Evolutionary conservation across 2,888 invertebrate genomes (phyloP).

Genomic region (Platycheirus albimanus): DNA sequence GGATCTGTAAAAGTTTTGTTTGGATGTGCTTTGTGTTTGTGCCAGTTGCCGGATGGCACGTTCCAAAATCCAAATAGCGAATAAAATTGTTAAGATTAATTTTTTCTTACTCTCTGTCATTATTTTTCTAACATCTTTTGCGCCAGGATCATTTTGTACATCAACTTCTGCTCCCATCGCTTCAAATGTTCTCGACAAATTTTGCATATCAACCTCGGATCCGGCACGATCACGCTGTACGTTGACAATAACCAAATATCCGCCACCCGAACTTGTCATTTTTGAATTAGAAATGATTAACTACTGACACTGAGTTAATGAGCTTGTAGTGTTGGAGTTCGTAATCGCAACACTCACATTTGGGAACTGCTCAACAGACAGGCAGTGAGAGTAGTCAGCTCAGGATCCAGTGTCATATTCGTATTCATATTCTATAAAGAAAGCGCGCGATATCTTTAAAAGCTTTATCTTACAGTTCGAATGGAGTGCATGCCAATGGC

Average conservation of each 20-base stretch:
- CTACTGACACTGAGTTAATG: no score
- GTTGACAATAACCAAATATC: conserved; percentile 10
- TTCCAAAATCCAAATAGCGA: no score
- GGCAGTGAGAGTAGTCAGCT: no score
- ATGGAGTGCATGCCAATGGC: no score
- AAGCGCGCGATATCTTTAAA: neutral
- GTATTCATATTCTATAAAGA: no score
- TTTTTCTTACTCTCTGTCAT: conserved; percentile 17
- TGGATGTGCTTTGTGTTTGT: no score
- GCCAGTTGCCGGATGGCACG: no score
- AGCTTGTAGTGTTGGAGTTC: no score
- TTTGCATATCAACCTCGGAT: neutral
- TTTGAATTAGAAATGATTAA: neutral
- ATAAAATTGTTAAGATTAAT: no score
- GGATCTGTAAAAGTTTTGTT: no score
- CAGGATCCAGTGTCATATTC: no score
- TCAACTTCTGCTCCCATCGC: conserved; percentile 1
- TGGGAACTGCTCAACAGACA: neutral
- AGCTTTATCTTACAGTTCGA: neutral
- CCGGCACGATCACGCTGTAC: neutral
- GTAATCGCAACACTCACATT: neutral
- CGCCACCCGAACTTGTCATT: neutral
- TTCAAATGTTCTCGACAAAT: neutral
- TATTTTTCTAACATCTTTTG: conserved; percentile 2
- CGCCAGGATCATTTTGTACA: neutral